phyloP scores from a whole-genome alignment of 2,888 invertebrate genomes.

The Hedychridium roseum region DNA sequence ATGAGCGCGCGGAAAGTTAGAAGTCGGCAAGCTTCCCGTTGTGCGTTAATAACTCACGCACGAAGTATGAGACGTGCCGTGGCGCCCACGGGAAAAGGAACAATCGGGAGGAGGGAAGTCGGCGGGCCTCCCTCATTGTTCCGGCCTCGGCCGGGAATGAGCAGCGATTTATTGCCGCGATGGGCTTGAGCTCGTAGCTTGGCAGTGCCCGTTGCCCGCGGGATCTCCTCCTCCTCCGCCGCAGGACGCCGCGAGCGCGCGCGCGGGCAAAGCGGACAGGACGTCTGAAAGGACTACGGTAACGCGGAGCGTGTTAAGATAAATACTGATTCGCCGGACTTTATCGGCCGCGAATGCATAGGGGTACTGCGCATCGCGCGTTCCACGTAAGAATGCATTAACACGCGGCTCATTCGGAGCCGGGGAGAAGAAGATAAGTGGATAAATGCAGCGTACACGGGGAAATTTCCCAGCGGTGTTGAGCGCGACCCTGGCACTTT shows the following conservation, averaged over 20 bases:
- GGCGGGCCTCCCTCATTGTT: slow-evolving; percentile 28
- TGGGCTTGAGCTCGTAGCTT: slow-evolving; percentile 6
- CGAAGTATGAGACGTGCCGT: slow-evolving; percentile 43
- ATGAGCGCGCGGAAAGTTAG: too few relatives aligned
- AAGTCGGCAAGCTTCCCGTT: too few relatives aligned
- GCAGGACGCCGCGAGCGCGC: slow-evolving; percentile 36
- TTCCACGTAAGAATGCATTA: too few relatives aligned
- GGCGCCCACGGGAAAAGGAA: slow-evolving; percentile 2
- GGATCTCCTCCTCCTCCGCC: slow-evolving; percentile 33
- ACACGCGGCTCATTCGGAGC: not conserved
- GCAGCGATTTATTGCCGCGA: slow-evolving; percentile 41
- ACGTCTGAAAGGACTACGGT: not conserved
- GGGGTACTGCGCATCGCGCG: too few relatives aligned
- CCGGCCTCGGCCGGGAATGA: slow-evolving; percentile 36
- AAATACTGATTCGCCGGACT: slow-evolving; percentile 36
- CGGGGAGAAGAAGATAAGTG: slow-evolving; percentile 7
- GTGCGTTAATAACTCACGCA: slow-evolving; percentile 45
- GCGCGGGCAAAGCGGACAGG: slow-evolving; percentile 17
- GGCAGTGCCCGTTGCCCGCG: slow-evolving; percentile 13
- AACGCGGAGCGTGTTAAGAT: slow-evolving; percentile 24
- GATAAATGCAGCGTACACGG: too few relatives aligned
- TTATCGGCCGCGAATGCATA: too few relatives aligned
- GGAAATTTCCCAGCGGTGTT: too few relatives aligned
- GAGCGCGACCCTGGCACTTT: too few relatives aligned
- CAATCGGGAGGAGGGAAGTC: slow-evolving; percentile 12